These are phyloP conservation scores for Drosophila barbarae DNA, from an alignment of 2,888 invertebrate genomes.

Conservation along the genomic window DNA sequence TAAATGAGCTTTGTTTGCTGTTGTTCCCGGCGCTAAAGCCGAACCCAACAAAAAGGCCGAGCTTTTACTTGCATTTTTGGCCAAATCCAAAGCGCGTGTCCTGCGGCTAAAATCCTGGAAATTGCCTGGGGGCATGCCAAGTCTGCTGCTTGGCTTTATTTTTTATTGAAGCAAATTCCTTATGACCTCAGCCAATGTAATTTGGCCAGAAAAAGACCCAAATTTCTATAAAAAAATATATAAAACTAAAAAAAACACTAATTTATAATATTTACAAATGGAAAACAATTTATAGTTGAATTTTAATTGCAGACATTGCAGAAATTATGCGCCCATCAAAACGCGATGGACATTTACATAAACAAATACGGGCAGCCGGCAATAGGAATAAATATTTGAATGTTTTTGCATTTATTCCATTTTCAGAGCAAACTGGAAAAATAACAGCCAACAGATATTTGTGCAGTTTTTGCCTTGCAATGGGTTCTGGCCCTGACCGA, in stretches of 20 bases:
- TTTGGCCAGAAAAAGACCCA: not conserved
- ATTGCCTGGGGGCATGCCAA: constrained; percentile 20
- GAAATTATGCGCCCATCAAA: constrained; percentile 25
- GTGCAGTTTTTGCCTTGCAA: constrained; percentile 24
- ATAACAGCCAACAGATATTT: constrained; percentile 52
- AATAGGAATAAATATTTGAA: constrained; percentile 43
- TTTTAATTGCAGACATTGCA: constrained; percentile 25
- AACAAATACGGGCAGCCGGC: constrained; percentile 41
- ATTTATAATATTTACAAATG: constrained; percentile 1
- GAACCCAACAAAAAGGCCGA: constrained; percentile 16
- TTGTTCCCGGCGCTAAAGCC: constrained; percentile 45
- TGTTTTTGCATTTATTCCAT: constrained; percentile 17
- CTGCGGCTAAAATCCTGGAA: constrained; percentile 27
- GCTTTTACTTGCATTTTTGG: constrained; percentile 59
- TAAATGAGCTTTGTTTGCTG: constrained; percentile 73
- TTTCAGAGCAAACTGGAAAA: constrained; percentile 39
- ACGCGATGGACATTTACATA: constrained; percentile 47
- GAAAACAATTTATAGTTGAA: constrained; percentile 14
- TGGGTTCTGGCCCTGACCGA: constrained; percentile 16
- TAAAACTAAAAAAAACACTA: not conserved
- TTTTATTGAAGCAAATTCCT: constrained; percentile 22
- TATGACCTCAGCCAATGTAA: constrained; percentile 5
- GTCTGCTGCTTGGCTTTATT: constrained; percentile 1
- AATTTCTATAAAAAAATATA: constrained; percentile 2
- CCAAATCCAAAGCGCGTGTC: constrained; percentile 31